phyloP scores from a whole-genome alignment of 2,797 vertebrate species.

The Merluccius polli region DNA sequence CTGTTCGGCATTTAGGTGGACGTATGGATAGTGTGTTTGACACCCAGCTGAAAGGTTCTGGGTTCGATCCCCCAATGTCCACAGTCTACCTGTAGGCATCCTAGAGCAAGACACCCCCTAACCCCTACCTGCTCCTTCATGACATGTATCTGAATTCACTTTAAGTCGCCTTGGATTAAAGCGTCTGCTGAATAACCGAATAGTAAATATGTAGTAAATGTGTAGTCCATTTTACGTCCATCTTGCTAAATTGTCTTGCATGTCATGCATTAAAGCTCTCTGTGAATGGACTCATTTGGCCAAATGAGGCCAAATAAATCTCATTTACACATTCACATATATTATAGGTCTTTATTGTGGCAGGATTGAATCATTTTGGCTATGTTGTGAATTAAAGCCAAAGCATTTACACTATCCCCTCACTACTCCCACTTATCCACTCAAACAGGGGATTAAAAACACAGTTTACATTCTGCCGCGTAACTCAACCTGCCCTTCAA shows the following conservation, averaged over 20 bases:
- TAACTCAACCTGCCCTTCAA: not conserved
- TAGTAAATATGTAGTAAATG: not conserved
- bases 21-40: too few relatives aligned
- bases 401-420: not conserved
- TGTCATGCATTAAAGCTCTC: too few relatives aligned
- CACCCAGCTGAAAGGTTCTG: too few relatives aligned
- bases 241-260: too few relatives aligned
- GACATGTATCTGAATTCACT: too few relatives aligned
- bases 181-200: too few relatives aligned
- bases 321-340: not conserved
- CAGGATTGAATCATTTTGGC: not conserved
- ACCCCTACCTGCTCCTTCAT: too few relatives aligned
- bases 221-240: not conserved
- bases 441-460: not conserved
- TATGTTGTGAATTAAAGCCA: not conserved
- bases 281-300: not conserved
- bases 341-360: not conserved
- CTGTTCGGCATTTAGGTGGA: not conserved
- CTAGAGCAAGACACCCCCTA: too few relatives aligned
- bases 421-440: not conserved
- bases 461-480: not conserved
- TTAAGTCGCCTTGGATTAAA: too few relatives aligned
- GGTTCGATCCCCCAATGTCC: too few relatives aligned
- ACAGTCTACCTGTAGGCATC: too few relatives aligned
- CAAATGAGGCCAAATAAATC: not conserved